Base-by-base conservation (phyloP, 2,888 invertebrate species). In the Tolmerus cingulatus region DNA sequence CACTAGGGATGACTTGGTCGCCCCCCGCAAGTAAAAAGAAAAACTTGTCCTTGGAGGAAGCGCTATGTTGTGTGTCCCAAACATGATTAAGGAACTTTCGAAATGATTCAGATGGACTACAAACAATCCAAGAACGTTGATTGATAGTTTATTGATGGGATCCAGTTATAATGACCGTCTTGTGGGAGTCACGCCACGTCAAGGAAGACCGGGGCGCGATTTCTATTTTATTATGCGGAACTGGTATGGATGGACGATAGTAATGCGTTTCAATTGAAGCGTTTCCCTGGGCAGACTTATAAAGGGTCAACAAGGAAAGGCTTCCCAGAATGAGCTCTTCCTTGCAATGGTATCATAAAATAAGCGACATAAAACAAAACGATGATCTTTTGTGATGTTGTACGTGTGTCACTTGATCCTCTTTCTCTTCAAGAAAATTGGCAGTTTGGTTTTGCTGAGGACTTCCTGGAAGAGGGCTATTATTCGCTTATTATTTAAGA, bases 121-220 rank as follows among this genome's bases (percentile, higher is more conserved):
- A 12, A 51, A 79, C 51, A 79, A 79, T 46, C 51, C 43, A 51
- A 79, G 51, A 51, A 30, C 4, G 79, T 55, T 79, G 79, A 79
- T 79, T 46, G 79, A 51, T 79, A 51, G 79, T 79, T 79, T 79
- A 79, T 79, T 79, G 79, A 79, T 79, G 79, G 46, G 27, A 30
- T 51, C 14, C 66, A 66, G 19, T 27, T 27, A 27, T 66, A 66
- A 66, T 27, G 27, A 19, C 66, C 27, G 66, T 23, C 66, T 66
- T 66, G 27, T 12, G 27, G 66, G 9, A 66, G 66, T 66, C 66
- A 66, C 27, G 66, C 66, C 27, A 23, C 12, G 23, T 9, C 12
- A 19, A 8, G 14, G 19, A n/a, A 57, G 19, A 8, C 23, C 9
- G 2, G 27, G 23, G 27, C 9, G 8, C 12, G 66, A 27, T 27